These are phyloP conservation scores for Ceratina australensis DNA, from an alignment of 1,140 invertebrate genomes.

Conservation along the genomic window DNA sequence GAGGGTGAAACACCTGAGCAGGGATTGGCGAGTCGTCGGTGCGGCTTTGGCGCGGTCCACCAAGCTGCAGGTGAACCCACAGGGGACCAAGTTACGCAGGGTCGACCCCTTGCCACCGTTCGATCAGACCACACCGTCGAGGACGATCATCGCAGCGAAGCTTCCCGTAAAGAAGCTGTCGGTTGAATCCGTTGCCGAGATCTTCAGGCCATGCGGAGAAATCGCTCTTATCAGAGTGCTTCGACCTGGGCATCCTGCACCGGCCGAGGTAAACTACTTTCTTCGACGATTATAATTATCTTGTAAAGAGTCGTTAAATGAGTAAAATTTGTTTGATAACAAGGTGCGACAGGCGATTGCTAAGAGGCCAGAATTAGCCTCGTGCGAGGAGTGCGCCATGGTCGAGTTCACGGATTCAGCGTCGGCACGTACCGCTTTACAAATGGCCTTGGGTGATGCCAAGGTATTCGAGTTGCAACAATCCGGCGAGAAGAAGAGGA, in stretches of 20 bases:
- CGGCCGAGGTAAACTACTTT: conserved; percentile 84
- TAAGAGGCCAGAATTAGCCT: conserved; percentile 91
- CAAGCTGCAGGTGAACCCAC: conserved; percentile 93
- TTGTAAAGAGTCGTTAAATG: no score
- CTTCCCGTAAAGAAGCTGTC: conserved; percentile 91
- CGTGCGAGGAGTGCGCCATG: conserved; percentile 90
- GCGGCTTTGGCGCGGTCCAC: conserved; percentile 88
- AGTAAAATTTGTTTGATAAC: neutral
- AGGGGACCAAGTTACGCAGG: conserved; percentile 93
- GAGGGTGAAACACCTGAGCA: conserved; percentile 93
- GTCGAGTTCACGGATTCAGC: conserved; percentile 94
- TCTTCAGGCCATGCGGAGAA: conserved; percentile 93
- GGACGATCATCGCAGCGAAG: conserved; percentile 92
- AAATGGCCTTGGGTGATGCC: conserved; percentile 77
- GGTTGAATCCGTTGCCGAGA: conserved; percentile 92
- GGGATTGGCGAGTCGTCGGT: conserved; percentile 95
- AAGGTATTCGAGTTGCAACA: conserved; percentile 79
- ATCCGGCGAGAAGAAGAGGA: conserved; percentile 74
- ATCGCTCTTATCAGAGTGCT: conserved; percentile 92
- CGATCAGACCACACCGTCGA: conserved; percentile 94
- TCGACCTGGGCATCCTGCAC: conserved; percentile 91
- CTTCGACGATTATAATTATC: neutral
- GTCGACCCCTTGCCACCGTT: conserved; percentile 91
- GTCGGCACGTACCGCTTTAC: conserved; percentile 88
- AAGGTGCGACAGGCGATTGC: conserved; percentile 90